These are phyloP conservation scores for Sinonovacula constricta DNA, from an alignment of 1,140 invertebrate species.

Conservation along the genomic window DNA sequence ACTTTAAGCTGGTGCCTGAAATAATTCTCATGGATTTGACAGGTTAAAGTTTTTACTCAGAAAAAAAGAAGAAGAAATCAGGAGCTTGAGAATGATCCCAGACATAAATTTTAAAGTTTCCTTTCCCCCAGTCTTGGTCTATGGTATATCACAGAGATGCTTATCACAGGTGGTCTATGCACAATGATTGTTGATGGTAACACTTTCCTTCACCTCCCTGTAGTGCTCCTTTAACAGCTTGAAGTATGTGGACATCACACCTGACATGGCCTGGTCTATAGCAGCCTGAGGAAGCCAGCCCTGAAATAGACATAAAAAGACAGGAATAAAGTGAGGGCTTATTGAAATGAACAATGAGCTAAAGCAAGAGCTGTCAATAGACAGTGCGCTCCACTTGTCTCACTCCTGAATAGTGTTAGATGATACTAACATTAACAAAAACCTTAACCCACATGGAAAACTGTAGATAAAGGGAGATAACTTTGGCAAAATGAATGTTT, in stretches of 20 bases:
- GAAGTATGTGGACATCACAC: constrained; percentile 27
- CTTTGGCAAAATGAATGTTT: too few species aligned
- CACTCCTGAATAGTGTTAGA: background rate
- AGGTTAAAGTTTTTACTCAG: too few species aligned
- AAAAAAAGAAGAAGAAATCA: too few species aligned
- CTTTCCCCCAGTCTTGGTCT: too few species aligned
- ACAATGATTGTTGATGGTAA: background rate
- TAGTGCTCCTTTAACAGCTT: constrained; percentile 26
- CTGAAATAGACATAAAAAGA: constrained; percentile 21
- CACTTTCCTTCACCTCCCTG: constrained; percentile 7
- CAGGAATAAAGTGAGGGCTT: background rate
- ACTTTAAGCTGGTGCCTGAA: too few species aligned
- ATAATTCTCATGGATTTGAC: too few species aligned
- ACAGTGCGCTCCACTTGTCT: too few species aligned
- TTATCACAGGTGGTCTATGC: too few species aligned
- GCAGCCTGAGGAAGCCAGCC: constrained; percentile 47
- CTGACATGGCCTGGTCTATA: constrained; percentile 41
- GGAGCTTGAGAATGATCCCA: too few species aligned
- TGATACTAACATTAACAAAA: background rate
- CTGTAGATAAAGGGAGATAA: background rate
- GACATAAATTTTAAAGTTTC: too few species aligned
- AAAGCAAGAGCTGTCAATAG: too few species aligned
- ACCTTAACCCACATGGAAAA: background rate
- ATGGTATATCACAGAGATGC: background rate
- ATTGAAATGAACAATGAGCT: background rate